Base-by-base conservation (phyloP, 2,113 vertebrate genomes). In the Burhinus oedicnemus region DNA sequence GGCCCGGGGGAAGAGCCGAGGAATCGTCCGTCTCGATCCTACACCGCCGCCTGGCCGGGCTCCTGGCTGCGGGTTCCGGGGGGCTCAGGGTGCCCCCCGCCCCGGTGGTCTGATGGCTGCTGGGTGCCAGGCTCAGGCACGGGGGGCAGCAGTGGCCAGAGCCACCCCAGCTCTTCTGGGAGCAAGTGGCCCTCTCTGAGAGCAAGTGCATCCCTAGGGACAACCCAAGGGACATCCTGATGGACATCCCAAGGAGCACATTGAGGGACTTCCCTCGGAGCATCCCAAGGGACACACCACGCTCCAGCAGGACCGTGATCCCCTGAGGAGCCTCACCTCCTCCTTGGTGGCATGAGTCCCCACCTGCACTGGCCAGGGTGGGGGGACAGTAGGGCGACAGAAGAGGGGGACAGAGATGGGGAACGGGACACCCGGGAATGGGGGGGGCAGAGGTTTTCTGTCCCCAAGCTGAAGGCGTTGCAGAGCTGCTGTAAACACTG, bases 401-500 rank as follows among this genome's bases (percentile, higher is more conserved):
- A 19, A 12, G 14, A 1, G 19, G 27, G 36, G 55, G 26, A 8
- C 34, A 45, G 22, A 25, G 32, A 2, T 8, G 51, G 27, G 38
- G 40, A 29, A 4, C 1, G 3, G 22, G 32, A 52, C n/a, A 17
- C 0, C 14, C 1, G 1, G 54, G 34, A 38, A 42, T 2, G 12
- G 7, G 5, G 20, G 1, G 12, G 34, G 0, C 3, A 4, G 76
- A 16, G 54, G 8, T 45, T 57, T 62, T 49, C 14, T 9, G 23
- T 1, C 40, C 54, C 7, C 30, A 2, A 5, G 44, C 66, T 7
- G 21, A 36, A 7, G 19, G 27, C 0, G 1, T 0, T 11, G 45
- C 34, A 15, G 58, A 71, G n/a, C 64, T 1, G 12, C 69, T 17
- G 61, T 19, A 10, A 23, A 3, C 1, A 1, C 66, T 9, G 68